Percentiles rank a stretch among this genome's conserved stretches.
phyloP scores from a whole-genome alignment of 2,113 vertebrate genomes.

The Propithecus coquereli region DNA sequence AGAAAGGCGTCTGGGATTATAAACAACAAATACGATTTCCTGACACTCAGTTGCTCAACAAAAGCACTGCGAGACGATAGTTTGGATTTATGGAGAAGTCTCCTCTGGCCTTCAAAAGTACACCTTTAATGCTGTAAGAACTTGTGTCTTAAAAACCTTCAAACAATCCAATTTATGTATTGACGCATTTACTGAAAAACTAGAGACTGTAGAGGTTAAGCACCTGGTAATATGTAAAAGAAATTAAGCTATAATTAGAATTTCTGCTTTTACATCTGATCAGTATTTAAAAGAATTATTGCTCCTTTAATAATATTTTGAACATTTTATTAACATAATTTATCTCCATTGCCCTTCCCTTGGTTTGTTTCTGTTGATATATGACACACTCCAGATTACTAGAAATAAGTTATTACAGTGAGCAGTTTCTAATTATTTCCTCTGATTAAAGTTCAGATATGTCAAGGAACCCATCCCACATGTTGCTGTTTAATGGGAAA shows the following conservation, averaged over 20 bases:
- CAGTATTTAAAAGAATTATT: slow-evolving; percentile 52
- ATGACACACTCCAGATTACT: not conserved
- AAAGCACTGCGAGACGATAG: not conserved
- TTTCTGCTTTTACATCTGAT: slow-evolving; percentile 51
- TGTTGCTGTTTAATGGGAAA: not conserved
- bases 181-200: not conserved
- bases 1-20: not conserved
- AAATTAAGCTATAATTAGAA: slow-evolving; percentile 21
- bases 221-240: not conserved
- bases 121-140: not conserved
- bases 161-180: not conserved
- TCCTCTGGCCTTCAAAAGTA: not conserved
- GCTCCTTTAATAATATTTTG: slow-evolving; percentile 34
- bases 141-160: not conserved
- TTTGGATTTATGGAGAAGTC: not conserved
- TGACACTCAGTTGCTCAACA: not conserved
- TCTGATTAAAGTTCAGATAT: slow-evolving; percentile 42
- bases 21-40: not conserved
- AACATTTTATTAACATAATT: slow-evolving; percentile 57
- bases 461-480: slow-evolving; percentile 8
- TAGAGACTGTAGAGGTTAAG: not conserved
- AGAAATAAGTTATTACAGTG: slow-evolving; percentile 26
- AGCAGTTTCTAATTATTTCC: slow-evolving; percentile 54
- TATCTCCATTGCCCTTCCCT: slow-evolving; percentile 30
- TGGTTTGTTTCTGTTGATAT: slow-evolving; percentile 40